Percentiles rank a stretch among this genome's conserved stretches.
phyloP scores from a whole-genome alignment of 1,140 invertebrate genomes.

The Sinella curviseta region DNA sequence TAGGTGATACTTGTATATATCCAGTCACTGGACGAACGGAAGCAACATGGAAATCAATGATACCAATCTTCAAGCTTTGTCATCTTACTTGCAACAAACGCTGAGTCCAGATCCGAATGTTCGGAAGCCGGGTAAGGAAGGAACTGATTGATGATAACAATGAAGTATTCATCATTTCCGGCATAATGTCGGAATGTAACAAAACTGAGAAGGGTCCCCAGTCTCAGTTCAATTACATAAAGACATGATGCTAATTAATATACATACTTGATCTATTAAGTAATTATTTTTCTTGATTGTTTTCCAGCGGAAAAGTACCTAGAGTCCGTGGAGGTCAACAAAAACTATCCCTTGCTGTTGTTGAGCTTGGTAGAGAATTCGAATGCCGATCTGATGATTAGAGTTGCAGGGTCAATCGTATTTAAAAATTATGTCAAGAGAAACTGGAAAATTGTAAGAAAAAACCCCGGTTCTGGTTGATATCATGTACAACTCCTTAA shows the following conservation, averaged over 20 bases:
- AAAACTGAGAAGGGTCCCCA: background rate
- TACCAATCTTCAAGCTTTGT: slow-evolving; percentile 75
- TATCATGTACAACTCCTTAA: no score
- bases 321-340: slow-evolving; percentile 83
- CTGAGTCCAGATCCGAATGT: slow-evolving; percentile 79
- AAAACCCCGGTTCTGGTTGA: no score
- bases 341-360: slow-evolving; percentile 85
- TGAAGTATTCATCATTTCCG: background rate
- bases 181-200: no score
- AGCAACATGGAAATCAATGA: slow-evolving; percentile 77
- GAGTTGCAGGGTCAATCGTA: slow-evolving; percentile 83
- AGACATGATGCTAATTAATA: no score
- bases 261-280: slow-evolving; percentile 17
- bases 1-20: no score
- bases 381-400: slow-evolving; percentile 74
- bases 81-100: slow-evolving; percentile 82
- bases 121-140: slow-evolving; percentile 74
- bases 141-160: slow-evolving; percentile 15
- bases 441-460: slow-evolving; percentile 86
- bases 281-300: slow-evolving; percentile 36
- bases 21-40: background rate
- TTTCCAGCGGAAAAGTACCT: slow-evolving; percentile 87
- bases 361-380: slow-evolving; percentile 79
- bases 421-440: slow-evolving; percentile 97
- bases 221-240: no score